Percentiles rank a stretch among this genome's conserved stretches.
Evolutionary conservation across 2,888 invertebrate genomes (phyloP).

Genomic region (Hirtodrosophila duncani): DNA sequence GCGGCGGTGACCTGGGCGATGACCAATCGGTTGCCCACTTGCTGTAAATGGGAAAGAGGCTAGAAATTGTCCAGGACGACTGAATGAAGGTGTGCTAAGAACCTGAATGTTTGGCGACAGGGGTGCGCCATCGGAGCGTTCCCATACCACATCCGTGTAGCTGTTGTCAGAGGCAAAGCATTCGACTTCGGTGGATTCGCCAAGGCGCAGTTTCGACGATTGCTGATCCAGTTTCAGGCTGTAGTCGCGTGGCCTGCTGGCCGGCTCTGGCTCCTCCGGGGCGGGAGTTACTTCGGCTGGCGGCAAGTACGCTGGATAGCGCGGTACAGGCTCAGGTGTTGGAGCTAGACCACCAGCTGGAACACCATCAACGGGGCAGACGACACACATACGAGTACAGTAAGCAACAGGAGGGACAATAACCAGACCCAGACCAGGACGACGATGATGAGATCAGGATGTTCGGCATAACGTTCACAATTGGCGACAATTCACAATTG

Average conservation of each 20-base stretch:
- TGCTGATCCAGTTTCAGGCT: constrained; percentile 76
- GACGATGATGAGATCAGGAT: constrained; percentile 30
- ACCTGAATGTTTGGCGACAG: constrained; percentile 75
- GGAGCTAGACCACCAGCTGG: constrained; percentile 11
- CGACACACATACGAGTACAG: constrained; percentile 19
- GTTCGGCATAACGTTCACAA: constrained; percentile 56
- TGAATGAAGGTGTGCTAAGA: constrained; percentile 8
- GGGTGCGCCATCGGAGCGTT: constrained; percentile 73
- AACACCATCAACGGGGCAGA: constrained; percentile 1
- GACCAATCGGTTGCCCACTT: constrained; percentile 79
- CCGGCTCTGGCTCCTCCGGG: constrained; percentile 37
- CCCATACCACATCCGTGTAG: constrained; percentile 76
- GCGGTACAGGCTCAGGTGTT: constrained; percentile 10
- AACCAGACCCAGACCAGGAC: constrained; percentile 17
- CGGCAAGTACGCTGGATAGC: constrained; percentile 39
- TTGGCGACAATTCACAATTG: constrained; percentile 62
- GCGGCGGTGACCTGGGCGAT: constrained; percentile 87
- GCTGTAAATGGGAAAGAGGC: constrained; percentile 51
- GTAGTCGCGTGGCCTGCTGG: no score
- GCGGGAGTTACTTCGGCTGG: constrained; percentile 13
- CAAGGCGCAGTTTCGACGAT: constrained; percentile 68
- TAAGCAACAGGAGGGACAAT: constrained; percentile 33
- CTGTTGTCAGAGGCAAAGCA: constrained; percentile 75
- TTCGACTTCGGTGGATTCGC: constrained; percentile 78
- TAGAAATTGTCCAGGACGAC: neutral